Evolutionary conservation across 2,888 invertebrate genomes (phyloP), one percentile per base, ranked within the genome.

Genomic region (Sarcophaga carnaria): DNA sequence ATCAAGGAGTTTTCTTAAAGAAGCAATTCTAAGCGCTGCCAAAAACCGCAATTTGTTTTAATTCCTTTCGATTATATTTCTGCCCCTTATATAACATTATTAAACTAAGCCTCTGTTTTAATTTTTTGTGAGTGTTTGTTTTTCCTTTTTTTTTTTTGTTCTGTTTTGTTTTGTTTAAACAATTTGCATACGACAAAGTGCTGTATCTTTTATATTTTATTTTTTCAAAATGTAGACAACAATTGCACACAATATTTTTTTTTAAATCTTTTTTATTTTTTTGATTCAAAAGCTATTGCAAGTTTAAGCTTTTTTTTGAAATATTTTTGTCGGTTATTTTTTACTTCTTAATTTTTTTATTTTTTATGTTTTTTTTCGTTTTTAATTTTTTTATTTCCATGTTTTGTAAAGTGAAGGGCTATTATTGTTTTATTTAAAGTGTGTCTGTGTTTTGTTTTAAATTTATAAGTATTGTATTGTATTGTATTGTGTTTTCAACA

Each of bases 101-200:
- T 1, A 37, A 37, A 10, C 37, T 37, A 37, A 10, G 71, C 54
- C 10, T 14, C 76, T 80, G 54, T 70, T 47, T n/a, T 10, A 71
- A 71, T 71, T 71, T 84, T n/a, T 37, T 75, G 70, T 80, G n/a
- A 45, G n/a, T 27, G 11, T 64, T 11, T 74, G 27, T 37, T 76
- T 76, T 74, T 49, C 25, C 72, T 69, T 78, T 37, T 59, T 78
- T 37, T 59, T 74, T 78, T 76, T 75, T 66, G 10, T 25, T 74
- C 67, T 37, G 37, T 37, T 37, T 37, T 37, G 37, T 72, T 79
- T 70, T 66, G 60, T 76, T 80, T 72, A 66, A 71, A 80, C 47
- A 71, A 84, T 84, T 84, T 84, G 84, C 80, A 85, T 76, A 80
- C 71, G 76, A 80, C 76, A 76, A 80, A 80, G 67, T 74, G 80